phyloP scores from a whole-genome alignment of 2,113 vertebrate species.

The Cololabis saira region DNA sequence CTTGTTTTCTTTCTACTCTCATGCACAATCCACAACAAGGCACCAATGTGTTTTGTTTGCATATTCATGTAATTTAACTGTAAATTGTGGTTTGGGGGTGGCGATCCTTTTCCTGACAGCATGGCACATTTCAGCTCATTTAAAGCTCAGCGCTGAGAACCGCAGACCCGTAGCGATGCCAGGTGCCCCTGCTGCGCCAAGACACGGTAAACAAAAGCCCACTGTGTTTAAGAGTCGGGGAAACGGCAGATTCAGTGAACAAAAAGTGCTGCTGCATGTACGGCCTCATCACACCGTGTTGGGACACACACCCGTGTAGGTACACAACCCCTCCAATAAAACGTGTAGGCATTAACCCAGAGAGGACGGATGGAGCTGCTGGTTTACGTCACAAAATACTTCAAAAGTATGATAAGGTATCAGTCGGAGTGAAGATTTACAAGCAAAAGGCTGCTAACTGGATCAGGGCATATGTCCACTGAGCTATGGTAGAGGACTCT shows the following conservation, averaged over 20 bases:
- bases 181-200: constrained; percentile 49
- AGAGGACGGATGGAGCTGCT: background rate
- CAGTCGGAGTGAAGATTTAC: constrained; percentile 6
- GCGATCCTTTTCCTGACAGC: constrained; percentile 54
- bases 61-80: constrained; percentile 34
- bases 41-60: constrained; percentile 11
- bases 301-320: background rate
- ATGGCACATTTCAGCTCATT: constrained; percentile 69
- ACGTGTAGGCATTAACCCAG: background rate
- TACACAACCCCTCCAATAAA: background rate
- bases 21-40: constrained; percentile 4
- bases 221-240: constrained; percentile 57
- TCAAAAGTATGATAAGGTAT: constrained; percentile 22
- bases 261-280: constrained; percentile 29
- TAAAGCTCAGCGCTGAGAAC: constrained; percentile 58
- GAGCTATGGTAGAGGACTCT: constrained; percentile 31
- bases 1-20: no score
- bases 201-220: constrained; percentile 71
- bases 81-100: constrained; percentile 53
- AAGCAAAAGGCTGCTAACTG: constrained; percentile 20
- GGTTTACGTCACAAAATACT: constrained; percentile 33
- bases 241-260: constrained; percentile 49
- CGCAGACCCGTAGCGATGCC: constrained; percentile 57
- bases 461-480: constrained; percentile 5
- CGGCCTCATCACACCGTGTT: constrained; percentile 10